Evolutionary conservation across 2,113 vertebrate species (phyloP).

Genomic region (Phoxinus phoxinus): DNA sequence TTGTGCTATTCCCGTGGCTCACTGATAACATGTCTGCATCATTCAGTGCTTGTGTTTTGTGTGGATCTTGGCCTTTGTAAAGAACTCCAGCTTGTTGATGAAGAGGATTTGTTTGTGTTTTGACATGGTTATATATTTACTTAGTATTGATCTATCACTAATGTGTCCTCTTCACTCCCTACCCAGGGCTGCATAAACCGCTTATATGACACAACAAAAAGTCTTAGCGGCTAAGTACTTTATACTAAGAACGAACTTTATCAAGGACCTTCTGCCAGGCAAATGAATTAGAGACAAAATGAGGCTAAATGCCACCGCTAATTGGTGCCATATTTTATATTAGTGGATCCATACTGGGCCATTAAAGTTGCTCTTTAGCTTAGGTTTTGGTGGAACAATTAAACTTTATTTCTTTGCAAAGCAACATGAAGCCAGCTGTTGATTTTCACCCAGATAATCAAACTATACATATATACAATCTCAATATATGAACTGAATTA

Average conservation of each 20-base stretch:
- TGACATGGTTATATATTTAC: constrained; percentile 62
- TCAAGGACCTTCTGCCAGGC: constrained; percentile 13
- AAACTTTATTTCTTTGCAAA: neutral
- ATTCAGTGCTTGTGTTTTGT: constrained; percentile 9
- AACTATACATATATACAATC: too few species aligned
- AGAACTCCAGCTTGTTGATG: constrained; percentile 44
- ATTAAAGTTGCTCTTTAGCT: constrained; percentile 26
- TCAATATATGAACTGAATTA: too few species aligned
- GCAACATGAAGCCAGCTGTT: neutral
- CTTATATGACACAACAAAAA: constrained; percentile 49
- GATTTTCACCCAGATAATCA: neutral
- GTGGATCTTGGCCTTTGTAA: constrained; percentile 17
- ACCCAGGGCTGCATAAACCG: constrained; percentile 33
- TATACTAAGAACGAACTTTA: constrained; percentile 12
- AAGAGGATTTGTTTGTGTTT: constrained; percentile 61
- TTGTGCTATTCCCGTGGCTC: neutral
- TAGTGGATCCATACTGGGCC: constrained; percentile 24
- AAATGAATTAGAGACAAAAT: constrained; percentile 14
- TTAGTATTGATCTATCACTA: constrained; percentile 60
- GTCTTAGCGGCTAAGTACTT: constrained; percentile 15
- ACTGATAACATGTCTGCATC: constrained; percentile 29
- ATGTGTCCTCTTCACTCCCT: constrained; percentile 42
- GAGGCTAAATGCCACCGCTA: constrained; percentile 19
- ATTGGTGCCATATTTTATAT: constrained; percentile 22
- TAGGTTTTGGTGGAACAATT: neutral